A percentile compares a stretch with the other conserved stretches of the same genome.
phyloP scores from a whole-genome alignment of 2,113 vertebrate genomes.

The Upupa epops region DNA sequence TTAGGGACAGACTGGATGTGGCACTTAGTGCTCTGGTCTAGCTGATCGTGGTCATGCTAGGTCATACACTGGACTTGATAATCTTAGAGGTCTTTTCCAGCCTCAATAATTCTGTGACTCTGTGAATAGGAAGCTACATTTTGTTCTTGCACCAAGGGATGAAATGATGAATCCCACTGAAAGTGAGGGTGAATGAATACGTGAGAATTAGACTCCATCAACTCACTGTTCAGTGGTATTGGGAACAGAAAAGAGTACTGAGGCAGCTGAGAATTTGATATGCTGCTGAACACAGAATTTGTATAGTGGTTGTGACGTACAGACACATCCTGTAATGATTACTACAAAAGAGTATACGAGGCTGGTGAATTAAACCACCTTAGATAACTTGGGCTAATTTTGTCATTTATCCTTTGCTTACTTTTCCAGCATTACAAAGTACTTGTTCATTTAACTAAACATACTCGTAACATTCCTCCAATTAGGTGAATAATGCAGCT shows the following conservation, averaged over 20 bases:
- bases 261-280: not conserved
- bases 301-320: conserved; percentile 26
- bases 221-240: not conserved
- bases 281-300: conserved; percentile 21
- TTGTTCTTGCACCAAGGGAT: not conserved
- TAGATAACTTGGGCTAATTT: conserved; percentile 10
- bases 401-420: conserved; percentile 48
- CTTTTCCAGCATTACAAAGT: conserved; percentile 4
- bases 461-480: not conserved
- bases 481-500: conserved; percentile 61
- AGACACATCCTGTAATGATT: conserved; percentile 9
- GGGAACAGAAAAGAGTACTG: conserved; percentile 27
- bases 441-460: conserved; percentile 41
- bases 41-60: no score
- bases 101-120: no score
- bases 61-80: no score
- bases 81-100: no score
- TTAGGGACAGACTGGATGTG: no score
- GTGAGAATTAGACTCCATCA: not conserved
- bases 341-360: not conserved
- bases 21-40: no score
- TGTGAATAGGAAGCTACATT: not conserved
- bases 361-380: not conserved
- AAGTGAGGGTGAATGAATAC: not conserved
- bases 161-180: not conserved